Evolutionary conservation across 2,113 vertebrate genomes (phyloP).

Genomic region (Meleagris gallopavo): DNA sequence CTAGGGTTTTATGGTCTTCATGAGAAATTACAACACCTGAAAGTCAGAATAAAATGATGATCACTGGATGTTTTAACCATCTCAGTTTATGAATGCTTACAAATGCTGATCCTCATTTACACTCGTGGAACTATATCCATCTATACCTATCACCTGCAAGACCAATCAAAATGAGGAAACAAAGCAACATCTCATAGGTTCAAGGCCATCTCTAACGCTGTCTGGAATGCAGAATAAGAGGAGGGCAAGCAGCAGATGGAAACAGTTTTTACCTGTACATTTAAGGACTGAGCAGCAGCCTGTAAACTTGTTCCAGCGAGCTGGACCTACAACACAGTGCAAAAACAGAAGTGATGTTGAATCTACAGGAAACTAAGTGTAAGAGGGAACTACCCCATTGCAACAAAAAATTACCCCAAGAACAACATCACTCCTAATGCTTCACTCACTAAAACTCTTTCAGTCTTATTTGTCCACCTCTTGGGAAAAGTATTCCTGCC

Average conservation of each 20-base stretch:
- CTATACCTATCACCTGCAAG: background rate
- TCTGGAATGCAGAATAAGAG: background rate
- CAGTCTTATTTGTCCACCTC: background rate
- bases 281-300: slow-evolving; percentile 86
- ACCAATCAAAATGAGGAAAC: background rate
- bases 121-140: background rate
- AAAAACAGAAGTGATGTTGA: slow-evolving; percentile 50
- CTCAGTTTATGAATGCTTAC: background rate
- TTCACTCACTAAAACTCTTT: background rate
- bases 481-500: background rate
- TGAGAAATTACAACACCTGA: background rate
- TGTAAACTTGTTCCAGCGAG: slow-evolving; percentile 87
- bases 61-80: background rate
- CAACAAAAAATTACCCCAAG: background rate
- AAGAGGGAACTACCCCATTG: background rate
- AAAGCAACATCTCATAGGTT: background rate
- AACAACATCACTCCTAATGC: background rate
- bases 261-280: slow-evolving; percentile 80
- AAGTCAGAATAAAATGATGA: background rate
- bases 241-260: slow-evolving; percentile 14
- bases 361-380: background rate
- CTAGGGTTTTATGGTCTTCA: background rate
- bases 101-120: background rate
- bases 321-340: slow-evolving; percentile 80
- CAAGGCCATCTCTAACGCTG: slow-evolving; percentile 13